Conservation (phyloP, 1,140 invertebrate genomes). For the Brachionus asplanchnoidis region DNA sequence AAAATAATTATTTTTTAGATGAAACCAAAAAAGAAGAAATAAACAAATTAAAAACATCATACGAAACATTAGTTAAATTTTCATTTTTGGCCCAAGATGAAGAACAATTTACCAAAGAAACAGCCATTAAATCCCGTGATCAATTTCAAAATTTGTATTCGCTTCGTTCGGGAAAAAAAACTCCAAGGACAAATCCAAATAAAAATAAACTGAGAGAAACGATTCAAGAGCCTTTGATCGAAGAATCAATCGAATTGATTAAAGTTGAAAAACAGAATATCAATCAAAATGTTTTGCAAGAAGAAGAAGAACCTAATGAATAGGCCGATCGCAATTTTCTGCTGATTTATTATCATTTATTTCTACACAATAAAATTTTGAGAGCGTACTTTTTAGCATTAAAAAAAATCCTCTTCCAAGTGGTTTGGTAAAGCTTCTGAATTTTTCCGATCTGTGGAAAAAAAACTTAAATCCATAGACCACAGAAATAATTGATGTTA, state of each 20-base stretch:
- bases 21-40: slow-evolving; percentile 2
- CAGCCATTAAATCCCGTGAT: not conserved
- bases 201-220: not conserved
- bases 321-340: not conserved
- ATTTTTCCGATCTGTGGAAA: not conserved
- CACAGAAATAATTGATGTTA: not conserved
- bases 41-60: not conserved
- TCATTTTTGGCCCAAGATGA: slow-evolving; percentile 29
- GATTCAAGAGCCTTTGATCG: not conserved
- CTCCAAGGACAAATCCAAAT: not conserved
- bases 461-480: not conserved
- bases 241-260: not conserved
- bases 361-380: not conserved
- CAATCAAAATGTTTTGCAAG: not conserved
- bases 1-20: not conserved
- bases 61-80: slow-evolving; percentile 15
- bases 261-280: not conserved
- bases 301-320: not conserved
- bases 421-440: not conserved
- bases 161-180: not conserved
- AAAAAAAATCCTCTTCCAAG: not conserved
- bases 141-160: slow-evolving; percentile 36
- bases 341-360: not conserved
- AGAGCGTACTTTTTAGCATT: not conserved
- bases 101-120: slow-evolving; percentile 30